phyloP scores from a whole-genome alignment of 2,113 vertebrate genomes.

The Hiodon tergisus region DNA sequence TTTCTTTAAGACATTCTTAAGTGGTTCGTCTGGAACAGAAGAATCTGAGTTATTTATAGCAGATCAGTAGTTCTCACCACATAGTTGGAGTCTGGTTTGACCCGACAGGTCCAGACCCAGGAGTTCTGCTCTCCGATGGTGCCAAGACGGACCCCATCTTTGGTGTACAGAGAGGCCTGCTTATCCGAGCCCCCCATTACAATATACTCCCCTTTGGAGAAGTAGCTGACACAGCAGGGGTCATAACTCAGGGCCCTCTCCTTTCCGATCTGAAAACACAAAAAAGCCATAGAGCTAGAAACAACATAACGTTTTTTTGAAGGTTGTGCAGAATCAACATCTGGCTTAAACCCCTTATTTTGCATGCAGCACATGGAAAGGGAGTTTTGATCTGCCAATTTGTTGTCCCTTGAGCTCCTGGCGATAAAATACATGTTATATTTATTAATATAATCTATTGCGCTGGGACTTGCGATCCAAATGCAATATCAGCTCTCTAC shows the following conservation, averaged over 20 bases:
- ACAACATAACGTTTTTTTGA: conserved; percentile 1
- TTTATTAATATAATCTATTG: conserved; percentile 43
- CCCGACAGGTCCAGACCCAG: conserved; percentile 92
- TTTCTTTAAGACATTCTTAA: conserved; percentile 1
- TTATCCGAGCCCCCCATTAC: conserved; percentile 89
- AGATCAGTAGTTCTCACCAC: conserved; percentile 70
- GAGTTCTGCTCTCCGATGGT: conserved; percentile 83
- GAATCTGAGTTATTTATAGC: neutral
- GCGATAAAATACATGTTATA: conserved; percentile 44
- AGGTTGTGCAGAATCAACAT: neutral
- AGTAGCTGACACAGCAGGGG: conserved; percentile 93
- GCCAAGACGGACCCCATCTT: conserved; percentile 85
- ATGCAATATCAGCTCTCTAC: conserved; percentile 40
- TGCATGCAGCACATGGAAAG: no score
- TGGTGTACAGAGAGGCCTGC: conserved; percentile 91
- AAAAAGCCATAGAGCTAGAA: neutral
- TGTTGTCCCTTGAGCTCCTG: conserved; percentile 36
- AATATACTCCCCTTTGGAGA: conserved; percentile 92
- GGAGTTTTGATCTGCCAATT: conserved; percentile 18
- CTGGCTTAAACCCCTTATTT: conserved; percentile 7
- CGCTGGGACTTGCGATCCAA: conserved; percentile 43
- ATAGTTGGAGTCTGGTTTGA: conserved; percentile 93
- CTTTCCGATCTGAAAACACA: conserved; percentile 77
- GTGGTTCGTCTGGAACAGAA: conserved; percentile 17
- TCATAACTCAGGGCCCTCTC: conserved; percentile 83